Evolutionary conservation across 2,113 vertebrate species (phyloP).

Genomic region (Ranitomeya variabilis): DNA sequence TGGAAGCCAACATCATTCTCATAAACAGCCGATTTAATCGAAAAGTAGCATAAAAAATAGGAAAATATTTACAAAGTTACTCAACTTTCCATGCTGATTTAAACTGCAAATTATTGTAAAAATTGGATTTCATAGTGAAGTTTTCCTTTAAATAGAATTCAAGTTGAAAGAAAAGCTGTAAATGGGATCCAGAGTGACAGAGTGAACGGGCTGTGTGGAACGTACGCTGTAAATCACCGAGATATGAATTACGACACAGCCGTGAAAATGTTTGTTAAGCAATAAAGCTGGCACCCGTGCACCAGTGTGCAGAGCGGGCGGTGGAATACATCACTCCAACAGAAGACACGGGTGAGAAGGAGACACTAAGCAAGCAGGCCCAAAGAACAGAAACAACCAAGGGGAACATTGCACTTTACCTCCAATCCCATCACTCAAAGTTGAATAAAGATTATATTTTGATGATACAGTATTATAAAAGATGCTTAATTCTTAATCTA

Average conservation of each 20-base stretch:
- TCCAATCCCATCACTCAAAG: not conserved
- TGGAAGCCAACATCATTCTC: too few relatives aligned
- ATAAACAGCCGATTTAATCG: too few relatives aligned
- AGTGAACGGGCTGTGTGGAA: slow-evolving; percentile 79
- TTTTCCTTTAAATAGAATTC: slow-evolving; percentile 73
- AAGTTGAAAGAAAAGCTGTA: slow-evolving; percentile 75
- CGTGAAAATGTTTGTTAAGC: slow-evolving; percentile 84
- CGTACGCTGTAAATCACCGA: slow-evolving; percentile 81
- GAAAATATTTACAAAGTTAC: not conserved
- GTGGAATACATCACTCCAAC: slow-evolving; percentile 47
- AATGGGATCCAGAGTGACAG: slow-evolving; percentile 74
- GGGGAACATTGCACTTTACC: slow-evolving; percentile 12
- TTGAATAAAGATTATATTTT: not conserved
- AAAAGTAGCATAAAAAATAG: not conserved
- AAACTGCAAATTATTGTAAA: not conserved
- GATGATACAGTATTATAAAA: not conserved
- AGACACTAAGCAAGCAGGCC: slow-evolving; percentile 35
- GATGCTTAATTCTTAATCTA: not conserved
- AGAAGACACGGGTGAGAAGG: slow-evolving; percentile 3
- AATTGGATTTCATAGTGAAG: not conserved
- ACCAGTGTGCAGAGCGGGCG: slow-evolving; percentile 13
- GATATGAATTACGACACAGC: slow-evolving; percentile 79
- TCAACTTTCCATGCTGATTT: not conserved
- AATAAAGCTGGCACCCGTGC: slow-evolving; percentile 78
- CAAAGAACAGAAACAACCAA: not conserved